Conservation (phyloP, 2,888 invertebrate species). For the Epirrita christyi region DNA sequence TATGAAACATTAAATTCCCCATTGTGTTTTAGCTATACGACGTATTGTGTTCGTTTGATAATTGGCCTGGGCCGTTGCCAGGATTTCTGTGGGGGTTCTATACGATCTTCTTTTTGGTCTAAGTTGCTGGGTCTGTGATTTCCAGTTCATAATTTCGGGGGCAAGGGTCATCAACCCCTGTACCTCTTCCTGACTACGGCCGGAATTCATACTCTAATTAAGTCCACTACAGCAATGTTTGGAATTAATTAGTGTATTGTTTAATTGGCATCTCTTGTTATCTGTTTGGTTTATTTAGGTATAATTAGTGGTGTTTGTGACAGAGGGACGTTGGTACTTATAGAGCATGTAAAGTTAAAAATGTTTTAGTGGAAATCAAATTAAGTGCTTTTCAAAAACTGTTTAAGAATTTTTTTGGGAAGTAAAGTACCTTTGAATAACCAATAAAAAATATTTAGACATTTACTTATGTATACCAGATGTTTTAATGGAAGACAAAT, state of each 20-base stretch:
- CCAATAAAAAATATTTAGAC: too few species aligned
- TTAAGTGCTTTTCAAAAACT: too few species aligned
- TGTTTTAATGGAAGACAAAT: not conserved
- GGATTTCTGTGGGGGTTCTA: not conserved
- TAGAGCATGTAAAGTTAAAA: not conserved
- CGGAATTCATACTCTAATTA: constrained; percentile 75
- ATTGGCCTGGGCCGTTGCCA: constrained; percentile 33
- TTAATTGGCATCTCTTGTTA: constrained; percentile 85
- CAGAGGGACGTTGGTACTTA: constrained; percentile 54
- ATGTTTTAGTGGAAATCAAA: not conserved
- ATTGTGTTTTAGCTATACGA: constrained; percentile 54
- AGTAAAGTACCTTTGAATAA: too few species aligned
- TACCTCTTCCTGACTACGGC: constrained; percentile 13
- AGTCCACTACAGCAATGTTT: constrained; percentile 84
- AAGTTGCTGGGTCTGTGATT: not conserved
- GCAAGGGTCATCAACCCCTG: not conserved
- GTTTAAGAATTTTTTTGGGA: too few species aligned
- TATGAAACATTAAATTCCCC: constrained; percentile 59
- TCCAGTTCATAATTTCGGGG: not conserved
- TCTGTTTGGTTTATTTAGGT: constrained; percentile 82
- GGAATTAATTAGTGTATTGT: constrained; percentile 85
- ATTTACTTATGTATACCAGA: too few species aligned
- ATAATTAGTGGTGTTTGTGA: constrained; percentile 82
- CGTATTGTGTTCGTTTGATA: constrained; percentile 56
- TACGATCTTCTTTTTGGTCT: too few species aligned